Evolutionary conservation across 2,888 invertebrate species (phyloP).

Genomic region (Tiliacea citrago): DNA sequence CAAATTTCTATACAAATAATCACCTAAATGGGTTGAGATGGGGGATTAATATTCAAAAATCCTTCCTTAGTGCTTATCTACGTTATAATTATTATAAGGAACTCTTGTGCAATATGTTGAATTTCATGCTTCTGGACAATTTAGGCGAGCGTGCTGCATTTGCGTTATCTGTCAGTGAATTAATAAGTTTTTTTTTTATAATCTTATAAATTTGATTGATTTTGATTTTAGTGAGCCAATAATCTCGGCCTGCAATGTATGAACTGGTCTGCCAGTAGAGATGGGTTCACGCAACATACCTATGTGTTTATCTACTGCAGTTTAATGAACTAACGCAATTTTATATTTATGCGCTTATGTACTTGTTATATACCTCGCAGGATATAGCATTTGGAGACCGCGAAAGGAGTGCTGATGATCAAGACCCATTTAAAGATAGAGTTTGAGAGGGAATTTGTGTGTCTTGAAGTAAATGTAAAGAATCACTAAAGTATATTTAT

Average conservation of each 20-base stretch:
- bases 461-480: not conserved
- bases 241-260: conserved; percentile 71
- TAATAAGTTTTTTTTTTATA: too few relatives aligned
- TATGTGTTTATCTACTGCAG: conserved; percentile 65
- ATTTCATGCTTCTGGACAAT: not conserved
- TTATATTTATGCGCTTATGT: conserved; percentile 60
- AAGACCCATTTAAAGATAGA: conserved; percentile 46
- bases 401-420: conserved; percentile 23
- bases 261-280: conserved; percentile 78
- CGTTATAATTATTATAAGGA: not conserved
- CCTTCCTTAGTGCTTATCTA: not conserved
- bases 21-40: not conserved
- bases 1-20: not conserved
- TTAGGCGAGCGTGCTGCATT: not conserved
- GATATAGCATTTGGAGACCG: conserved; percentile 43
- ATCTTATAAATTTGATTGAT: not conserved
- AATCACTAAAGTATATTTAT: not conserved
- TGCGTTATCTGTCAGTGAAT: not conserved
- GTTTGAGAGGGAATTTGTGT: not conserved
- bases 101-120: not conserved
- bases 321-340: conserved; percentile 68
- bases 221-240: conserved; percentile 12
- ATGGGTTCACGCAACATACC: conserved; percentile 74
- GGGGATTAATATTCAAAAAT: not conserved
- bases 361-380: conserved; percentile 25